These are phyloP conservation scores for Nyctalus aviator DNA, from an alignment of 2,797 vertebrate genomes.

Conservation along the genomic window DNA sequence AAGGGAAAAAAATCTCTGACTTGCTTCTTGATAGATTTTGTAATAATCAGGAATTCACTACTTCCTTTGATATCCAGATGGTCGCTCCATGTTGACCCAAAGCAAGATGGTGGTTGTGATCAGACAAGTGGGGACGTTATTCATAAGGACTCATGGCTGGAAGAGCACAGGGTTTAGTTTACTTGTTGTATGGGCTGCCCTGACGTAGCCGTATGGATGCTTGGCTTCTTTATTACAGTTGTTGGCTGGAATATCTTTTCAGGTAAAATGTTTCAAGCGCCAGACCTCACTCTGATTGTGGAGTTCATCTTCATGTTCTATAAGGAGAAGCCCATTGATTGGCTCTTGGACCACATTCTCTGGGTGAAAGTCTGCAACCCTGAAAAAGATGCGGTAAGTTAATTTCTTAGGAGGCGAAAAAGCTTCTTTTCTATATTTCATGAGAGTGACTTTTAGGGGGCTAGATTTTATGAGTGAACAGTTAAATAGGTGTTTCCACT, in stretches of 20 bases:
- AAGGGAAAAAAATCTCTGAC: neutral
- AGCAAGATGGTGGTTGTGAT: neutral
- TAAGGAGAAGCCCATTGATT: slow-evolving; percentile 99
- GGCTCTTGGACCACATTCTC: slow-evolving; percentile 98
- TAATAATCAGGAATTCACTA: neutral
- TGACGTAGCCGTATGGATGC: neutral
- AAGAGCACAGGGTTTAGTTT: neutral
- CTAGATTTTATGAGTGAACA: neutral
- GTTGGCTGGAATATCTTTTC: slow-evolving; percentile 79
- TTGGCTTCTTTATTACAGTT: slow-evolving; percentile 63
- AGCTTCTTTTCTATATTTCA: neutral
- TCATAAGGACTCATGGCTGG: neutral
- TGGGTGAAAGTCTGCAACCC: slow-evolving; percentile 99
- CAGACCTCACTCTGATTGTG: slow-evolving; percentile 98
- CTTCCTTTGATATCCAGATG: neutral
- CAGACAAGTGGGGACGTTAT: neutral
- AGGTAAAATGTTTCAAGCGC: slow-evolving; percentile 99
- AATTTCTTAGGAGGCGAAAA: neutral
- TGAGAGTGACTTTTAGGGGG: slow-evolving; percentile 15
- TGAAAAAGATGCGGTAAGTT: slow-evolving; percentile 97
- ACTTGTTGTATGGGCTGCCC: neutral
- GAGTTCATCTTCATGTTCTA: slow-evolving; percentile 99
- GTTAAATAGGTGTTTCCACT: neutral
- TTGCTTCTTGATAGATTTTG: slow-evolving; percentile 1
- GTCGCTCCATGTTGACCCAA: neutral